Base-by-base conservation (phyloP, 2,113 vertebrate species). In the Tor tambroides region DNA sequence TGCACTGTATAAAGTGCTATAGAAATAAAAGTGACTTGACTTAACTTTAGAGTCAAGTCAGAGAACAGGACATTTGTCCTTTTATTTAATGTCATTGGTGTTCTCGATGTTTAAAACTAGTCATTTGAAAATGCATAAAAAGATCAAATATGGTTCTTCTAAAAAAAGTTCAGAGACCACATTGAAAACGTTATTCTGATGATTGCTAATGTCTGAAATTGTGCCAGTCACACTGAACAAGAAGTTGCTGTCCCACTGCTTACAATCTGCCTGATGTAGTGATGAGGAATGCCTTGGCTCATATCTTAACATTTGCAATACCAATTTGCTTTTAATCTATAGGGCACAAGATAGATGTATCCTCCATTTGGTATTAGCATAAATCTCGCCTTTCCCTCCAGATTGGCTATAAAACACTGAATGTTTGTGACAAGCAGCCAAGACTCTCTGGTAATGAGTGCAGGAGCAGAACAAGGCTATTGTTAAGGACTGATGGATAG, bases 401-500 rank as follows among this genome's bases (percentile, higher is more conserved):
- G 54, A 86, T 67, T 65, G 80, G 78, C 51, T 19, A 43, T 65
- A 75, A 82, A 88, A 78, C 83, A 85, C 49, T 88, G 83, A 87
- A 84, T 67, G 81, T 84, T 83, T 72, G 79, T 84, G 79, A 86
- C 75, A 79, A 65, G 78, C 82, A 76, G 54, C 84, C 54, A 77
- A 69, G 78, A 69, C 85, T 80, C 72, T 80, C 65, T 63, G 79
- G 71, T 88, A 84, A 89, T 84, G 85, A 89, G 88, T 87, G 89
- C 85, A 89, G 91, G 83, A 75, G 89, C 79, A 88, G 88, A 89
- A 87, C 87, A 65, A 85, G 83, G 82, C 71, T 81, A 87, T 86
- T 89, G 86, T 92, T 93, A 93, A 92, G 91, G 92, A 92, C 91
- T 94, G 92, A 94, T 94, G 92, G 89, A 93, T 91, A 88, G 90